A percentile compares a stretch with the other conserved stretches of the same genome.
Evolutionary conservation across 2,888 invertebrate species (phyloP).

Genomic region (Dryobota labecula): DNA sequence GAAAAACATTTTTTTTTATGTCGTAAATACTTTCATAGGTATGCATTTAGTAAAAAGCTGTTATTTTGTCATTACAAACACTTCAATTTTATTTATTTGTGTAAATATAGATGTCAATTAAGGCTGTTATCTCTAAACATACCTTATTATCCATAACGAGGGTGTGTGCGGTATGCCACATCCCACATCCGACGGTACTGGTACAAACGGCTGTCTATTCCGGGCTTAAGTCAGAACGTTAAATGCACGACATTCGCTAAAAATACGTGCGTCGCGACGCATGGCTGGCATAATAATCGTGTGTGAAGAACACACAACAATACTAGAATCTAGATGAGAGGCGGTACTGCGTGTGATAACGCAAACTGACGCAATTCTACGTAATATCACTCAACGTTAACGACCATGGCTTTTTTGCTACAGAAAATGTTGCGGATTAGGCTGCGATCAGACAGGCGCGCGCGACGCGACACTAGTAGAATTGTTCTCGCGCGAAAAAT

Average conservation of each 20-base stretch:
- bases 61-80: too few species aligned
- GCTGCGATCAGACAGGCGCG: too few species aligned
- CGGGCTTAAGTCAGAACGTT: constrained; percentile 51
- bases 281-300: constrained; percentile 67
- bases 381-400: constrained; percentile 43
- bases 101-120: too few species aligned
- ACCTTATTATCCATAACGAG: constrained; percentile 26
- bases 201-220: constrained; percentile 54
- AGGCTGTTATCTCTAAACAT: constrained; percentile 11
- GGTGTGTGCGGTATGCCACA: constrained; percentile 40
- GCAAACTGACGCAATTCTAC: constrained; percentile 37
- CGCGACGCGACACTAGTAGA: too few species aligned
- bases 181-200: constrained; percentile 45
- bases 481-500: too few species aligned
- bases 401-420: constrained; percentile 17
- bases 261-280: constrained; percentile 65
- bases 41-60: too few species aligned
- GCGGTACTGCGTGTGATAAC: constrained; percentile 52
- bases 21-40: too few species aligned
- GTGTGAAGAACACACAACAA: constrained; percentile 46
- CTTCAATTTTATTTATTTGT: too few species aligned
- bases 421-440: constrained; percentile 18
- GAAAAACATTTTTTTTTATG: too few species aligned
- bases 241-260: constrained; percentile 66
- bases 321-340: constrained; percentile 52